phyloP scores from a whole-genome alignment of 2,888 invertebrate genomes.

The Acanthosepion pharaonis region DNA sequence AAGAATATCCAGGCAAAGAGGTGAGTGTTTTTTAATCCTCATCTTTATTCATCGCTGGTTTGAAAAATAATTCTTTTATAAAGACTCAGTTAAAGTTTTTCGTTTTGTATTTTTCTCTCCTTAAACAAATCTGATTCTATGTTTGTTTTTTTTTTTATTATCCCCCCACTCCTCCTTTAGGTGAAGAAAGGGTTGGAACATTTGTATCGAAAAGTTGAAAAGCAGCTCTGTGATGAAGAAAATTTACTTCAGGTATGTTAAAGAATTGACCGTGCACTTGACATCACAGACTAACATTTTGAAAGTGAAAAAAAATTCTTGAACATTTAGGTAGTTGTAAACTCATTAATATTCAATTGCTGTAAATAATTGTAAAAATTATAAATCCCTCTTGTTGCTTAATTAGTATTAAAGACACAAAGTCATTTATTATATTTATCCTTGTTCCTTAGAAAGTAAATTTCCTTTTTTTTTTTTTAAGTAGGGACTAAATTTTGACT shows the following conservation, averaged over 20 bases:
- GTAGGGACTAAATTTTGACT: too few relatives aligned
- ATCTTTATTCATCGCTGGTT: too few relatives aligned
- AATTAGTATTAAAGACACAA: too few relatives aligned
- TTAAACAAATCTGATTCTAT: not conserved
- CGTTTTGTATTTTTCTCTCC: not conserved
- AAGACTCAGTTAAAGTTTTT: not conserved
- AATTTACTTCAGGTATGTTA: conserved; percentile 84
- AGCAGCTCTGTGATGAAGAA: conserved; percentile 89
- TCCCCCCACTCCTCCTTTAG: conserved; percentile 54
- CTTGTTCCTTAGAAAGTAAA: too few relatives aligned
- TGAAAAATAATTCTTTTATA: not conserved
- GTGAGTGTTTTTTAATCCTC: conserved; percentile 57
- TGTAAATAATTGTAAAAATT: too few relatives aligned
- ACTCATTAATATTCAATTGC: too few relatives aligned
- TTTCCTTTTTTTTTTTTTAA: too few relatives aligned
- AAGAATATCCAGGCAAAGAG: conserved; percentile 93
- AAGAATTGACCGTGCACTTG: not conserved
- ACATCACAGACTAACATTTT: too few relatives aligned
- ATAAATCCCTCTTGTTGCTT: too few relatives aligned
- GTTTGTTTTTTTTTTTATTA: conserved; percentile 48
- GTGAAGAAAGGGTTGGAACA: conserved; percentile 94
- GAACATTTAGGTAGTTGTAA: too few relatives aligned
- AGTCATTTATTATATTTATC: too few relatives aligned
- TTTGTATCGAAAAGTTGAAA: conserved; percentile 95
- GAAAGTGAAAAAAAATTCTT: too few relatives aligned